Percentiles rank a stretch among this genome's conserved stretches.
phyloP scores from a whole-genome alignment of 2,797 vertebrate species.

The Crax fasciolata region DNA sequence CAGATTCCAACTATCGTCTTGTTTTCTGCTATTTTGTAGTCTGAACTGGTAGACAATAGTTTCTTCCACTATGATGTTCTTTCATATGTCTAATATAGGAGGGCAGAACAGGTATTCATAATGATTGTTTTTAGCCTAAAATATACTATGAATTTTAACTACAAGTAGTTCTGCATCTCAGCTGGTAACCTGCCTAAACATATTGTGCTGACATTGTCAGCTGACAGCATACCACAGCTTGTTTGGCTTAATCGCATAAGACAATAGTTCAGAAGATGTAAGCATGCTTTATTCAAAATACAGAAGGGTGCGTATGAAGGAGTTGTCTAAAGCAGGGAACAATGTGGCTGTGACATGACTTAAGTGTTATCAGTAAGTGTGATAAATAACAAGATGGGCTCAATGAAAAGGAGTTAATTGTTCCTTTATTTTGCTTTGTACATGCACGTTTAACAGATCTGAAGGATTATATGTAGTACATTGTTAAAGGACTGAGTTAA shows the following conservation, averaged over 20 bases:
- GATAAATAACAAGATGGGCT: neutral
- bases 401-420: neutral
- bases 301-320: neutral
- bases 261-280: slow-evolving; percentile 25
- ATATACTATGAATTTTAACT: neutral
- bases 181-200: slow-evolving; percentile 29
- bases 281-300: slow-evolving; percentile 25
- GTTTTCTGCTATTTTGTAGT: neutral
- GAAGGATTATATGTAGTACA: neutral
- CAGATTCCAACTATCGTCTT: neutral
- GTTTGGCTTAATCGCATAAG: slow-evolving; percentile 50
- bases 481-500: neutral
- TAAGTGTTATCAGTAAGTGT: neutral
- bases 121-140: neutral
- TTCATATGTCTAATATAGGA: neutral
- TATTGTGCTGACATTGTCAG: slow-evolving; percentile 38
- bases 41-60: neutral
- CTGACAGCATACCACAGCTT: slow-evolving; percentile 50
- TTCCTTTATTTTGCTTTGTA: neutral
- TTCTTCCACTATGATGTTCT: neutral
- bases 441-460: neutral
- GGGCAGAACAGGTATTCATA: neutral
- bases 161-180: neutral
- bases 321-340: neutral
- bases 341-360: neutral